Percentiles rank a stretch among this genome's conserved stretches.
Conservation (phyloP, 2,888 invertebrate species). For the Phengaris arion region DNA sequence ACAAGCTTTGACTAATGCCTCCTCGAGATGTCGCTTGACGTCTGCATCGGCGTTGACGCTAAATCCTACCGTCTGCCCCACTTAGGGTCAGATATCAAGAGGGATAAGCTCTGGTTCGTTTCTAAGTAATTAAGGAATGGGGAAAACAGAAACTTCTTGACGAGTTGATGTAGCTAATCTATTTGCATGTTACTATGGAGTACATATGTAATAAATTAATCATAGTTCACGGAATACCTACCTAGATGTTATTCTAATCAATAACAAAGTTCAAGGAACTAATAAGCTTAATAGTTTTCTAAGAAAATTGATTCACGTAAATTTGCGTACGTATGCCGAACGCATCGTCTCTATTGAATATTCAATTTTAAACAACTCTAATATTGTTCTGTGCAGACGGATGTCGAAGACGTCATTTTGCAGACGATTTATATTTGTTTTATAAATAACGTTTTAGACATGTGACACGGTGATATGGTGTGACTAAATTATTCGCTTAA, state of each 20-base stretch:
- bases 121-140: constrained; percentile 1
- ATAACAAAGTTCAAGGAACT: background rate
- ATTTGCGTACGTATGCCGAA: background rate
- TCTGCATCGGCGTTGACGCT: constrained; percentile 10
- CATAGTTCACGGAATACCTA: background rate
- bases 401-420: constrained; percentile 4
- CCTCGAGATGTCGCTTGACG: background rate
- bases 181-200: background rate
- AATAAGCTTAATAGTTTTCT: background rate
- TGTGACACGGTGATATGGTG: background rate
- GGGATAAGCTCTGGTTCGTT: background rate
- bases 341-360: constrained; percentile 5
- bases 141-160: background rate
- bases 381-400: background rate
- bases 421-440: constrained; percentile 1
- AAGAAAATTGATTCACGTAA: background rate
- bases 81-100: background rate
- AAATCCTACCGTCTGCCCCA: background rate
- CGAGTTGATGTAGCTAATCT: background rate
- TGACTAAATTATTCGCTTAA: background rate
- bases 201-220: background rate
- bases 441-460: background rate
- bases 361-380: background rate
- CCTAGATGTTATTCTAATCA: background rate
- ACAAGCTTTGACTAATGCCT: background rate